Percentiles rank a stretch among this genome's conserved stretches.
Evolutionary conservation across 2,888 invertebrate species (phyloP).

Genomic region (Microdon myrmicae): DNA sequence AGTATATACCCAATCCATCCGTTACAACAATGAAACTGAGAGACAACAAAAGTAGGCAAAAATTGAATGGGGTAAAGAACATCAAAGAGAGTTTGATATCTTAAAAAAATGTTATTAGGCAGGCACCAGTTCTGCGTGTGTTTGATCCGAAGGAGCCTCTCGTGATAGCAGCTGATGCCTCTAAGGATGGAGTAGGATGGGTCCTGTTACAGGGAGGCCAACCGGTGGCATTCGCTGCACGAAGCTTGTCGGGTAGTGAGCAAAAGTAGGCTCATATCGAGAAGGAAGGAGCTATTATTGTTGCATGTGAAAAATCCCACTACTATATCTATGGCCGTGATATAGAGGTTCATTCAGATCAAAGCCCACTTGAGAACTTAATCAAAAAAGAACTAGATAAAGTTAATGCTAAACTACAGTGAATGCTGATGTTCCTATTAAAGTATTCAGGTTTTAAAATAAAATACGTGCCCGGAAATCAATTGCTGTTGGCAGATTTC

Average conservation of each 20-base stretch:
- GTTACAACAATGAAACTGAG: slow-evolving; percentile 26
- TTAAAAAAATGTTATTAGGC: slow-evolving; percentile 15
- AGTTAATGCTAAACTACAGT: slow-evolving; percentile 54
- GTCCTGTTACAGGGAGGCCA: slow-evolving; percentile 55
- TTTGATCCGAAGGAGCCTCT: slow-evolving; percentile 11
- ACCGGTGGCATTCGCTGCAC: slow-evolving; percentile 59
- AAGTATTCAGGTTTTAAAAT: slow-evolving; percentile 53
- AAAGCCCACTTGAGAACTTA: slow-evolving; percentile 58
- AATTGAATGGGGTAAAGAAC: slow-evolving; percentile 34
- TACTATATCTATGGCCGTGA: slow-evolving; percentile 45
- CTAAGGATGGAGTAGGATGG: slow-evolving; percentile 13
- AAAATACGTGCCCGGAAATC: slow-evolving; percentile 55
- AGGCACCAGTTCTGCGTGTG: slow-evolving; percentile 11
- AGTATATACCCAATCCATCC: slow-evolving; percentile 51
- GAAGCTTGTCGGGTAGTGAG: slow-evolving; percentile 56
- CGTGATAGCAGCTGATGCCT: too few relatives aligned
- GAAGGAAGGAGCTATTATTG: slow-evolving; percentile 60
- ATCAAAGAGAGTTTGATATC: slow-evolving; percentile 35
- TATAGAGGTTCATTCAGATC: slow-evolving; percentile 55
- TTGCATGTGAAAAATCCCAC: slow-evolving; percentile 52
- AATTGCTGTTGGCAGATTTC: too few relatives aligned
- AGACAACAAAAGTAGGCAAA: slow-evolving; percentile 24
- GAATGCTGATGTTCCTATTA: slow-evolving; percentile 56
- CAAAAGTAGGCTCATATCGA: slow-evolving; percentile 62
- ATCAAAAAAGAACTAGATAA: slow-evolving; percentile 56